Base-by-base conservation (phyloP, 2,113 vertebrate species). In the Salminus brasiliensis region DNA sequence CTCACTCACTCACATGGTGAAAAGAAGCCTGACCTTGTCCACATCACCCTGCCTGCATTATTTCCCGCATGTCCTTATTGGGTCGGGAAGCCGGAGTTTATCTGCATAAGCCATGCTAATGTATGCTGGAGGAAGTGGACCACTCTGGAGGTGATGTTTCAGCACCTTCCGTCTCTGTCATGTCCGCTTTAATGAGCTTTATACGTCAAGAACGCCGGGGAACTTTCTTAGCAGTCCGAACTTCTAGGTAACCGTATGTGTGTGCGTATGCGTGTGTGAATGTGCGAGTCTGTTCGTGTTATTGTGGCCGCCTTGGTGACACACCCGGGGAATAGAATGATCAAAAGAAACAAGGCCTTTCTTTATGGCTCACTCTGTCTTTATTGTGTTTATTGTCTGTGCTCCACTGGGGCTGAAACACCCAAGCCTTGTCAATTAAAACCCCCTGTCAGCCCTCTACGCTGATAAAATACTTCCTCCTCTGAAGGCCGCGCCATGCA, bases 371-470 rank as follows among this genome's bases (percentile, higher is more conserved):
- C 76, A 79, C 82, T 83, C 80, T 81, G 81, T 82, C 86, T 89
- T 85, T 89, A 86, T 87, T 87, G 86, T 82, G 67, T 78, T 85
- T 87, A 86, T 83, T 86, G 83, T 87, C 83, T 87, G 69, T 84
- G 81, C 85, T 88, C 84, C 79, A 41, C 63, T 76, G 81, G 81
- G 86, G 77, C 66, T 80, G 77, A 78, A 79, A 81, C 70, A 36
- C 39, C 82, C 63, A 69, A 85, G 82, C 59, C 68, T 70, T 83
- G 82, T 85, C 88, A 88, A 87, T 87, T 87, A 85, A 85, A 88
- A 87, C 73, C 57, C 77, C 65, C 81, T 73, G 77, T 83, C 84
- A 85, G 72, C 66, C 63, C 74, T 69, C 68, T 21, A 79, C 62
- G 25, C 72, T 76, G 79, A 86, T 83, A 82, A 85, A 85, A 84